phyloP scores from a whole-genome alignment of 2,888 invertebrate species.

The Lycophotia porphyrea region DNA sequence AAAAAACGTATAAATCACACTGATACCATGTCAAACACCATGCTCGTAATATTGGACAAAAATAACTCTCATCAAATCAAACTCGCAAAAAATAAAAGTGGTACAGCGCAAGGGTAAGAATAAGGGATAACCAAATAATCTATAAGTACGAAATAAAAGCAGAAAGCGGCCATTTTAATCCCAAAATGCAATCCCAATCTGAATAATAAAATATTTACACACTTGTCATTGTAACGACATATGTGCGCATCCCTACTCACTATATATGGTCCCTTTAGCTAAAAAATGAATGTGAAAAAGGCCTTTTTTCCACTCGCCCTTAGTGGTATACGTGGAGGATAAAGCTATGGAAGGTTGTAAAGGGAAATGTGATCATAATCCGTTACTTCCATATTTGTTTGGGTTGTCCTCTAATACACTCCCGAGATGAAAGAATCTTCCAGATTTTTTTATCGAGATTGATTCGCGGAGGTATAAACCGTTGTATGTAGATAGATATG shows the following conservation, averaged over 20 bases:
- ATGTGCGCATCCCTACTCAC: conserved; percentile 75
- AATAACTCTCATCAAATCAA: neutral
- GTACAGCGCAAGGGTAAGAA: conserved; percentile 14
- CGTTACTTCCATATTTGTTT: conserved; percentile 82
- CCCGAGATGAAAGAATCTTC: conserved; percentile 59
- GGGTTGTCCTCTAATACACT: conserved; percentile 71
- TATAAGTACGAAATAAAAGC: conserved; percentile 39
- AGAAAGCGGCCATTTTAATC: conserved; percentile 53
- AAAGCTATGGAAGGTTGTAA: conserved; percentile 81
- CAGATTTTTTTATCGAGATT: conserved; percentile 61
- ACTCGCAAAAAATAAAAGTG: neutral
- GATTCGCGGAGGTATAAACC: conserved; percentile 42
- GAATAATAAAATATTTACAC: conserved; percentile 80
- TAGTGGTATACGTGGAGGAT: conserved; percentile 75
- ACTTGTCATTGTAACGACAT: conserved; percentile 76
- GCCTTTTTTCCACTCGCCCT: conserved; percentile 74
- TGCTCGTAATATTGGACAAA: neutral
- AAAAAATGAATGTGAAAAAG: conserved; percentile 80
- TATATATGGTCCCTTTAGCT: conserved; percentile 76
- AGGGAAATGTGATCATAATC: conserved; percentile 86
- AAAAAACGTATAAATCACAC: neutral
- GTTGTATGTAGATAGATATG: neutral
- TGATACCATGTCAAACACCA: neutral
- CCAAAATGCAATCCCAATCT: conserved; percentile 72
- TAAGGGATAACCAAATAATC: conserved; percentile 42